A percentile compares a stretch with the other conserved stretches of the same genome.
phyloP scores from a whole-genome alignment of 2,113 vertebrate genomes.

The Microcebus griseorufus region DNA sequence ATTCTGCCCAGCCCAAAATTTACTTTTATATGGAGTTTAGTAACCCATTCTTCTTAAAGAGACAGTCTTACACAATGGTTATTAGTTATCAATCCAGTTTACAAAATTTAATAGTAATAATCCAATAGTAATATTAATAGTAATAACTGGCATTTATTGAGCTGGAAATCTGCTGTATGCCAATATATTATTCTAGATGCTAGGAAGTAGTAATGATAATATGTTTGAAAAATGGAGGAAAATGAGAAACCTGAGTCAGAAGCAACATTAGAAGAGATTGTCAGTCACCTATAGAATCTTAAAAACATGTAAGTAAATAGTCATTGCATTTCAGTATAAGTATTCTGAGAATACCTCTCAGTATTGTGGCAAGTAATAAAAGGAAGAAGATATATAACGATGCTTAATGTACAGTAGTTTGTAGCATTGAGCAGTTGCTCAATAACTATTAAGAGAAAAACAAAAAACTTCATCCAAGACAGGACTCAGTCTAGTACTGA shows the following conservation, averaged over 20 bases:
- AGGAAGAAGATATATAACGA: neutral
- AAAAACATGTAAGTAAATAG: neutral
- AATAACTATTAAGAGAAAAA: neutral
- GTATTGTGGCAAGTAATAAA: neutral
- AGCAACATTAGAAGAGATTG: neutral
- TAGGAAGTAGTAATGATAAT: neutral
- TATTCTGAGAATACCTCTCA: neutral
- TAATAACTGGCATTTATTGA: neutral
- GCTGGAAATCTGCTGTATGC: neutral
- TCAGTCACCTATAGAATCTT: neutral
- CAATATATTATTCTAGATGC: neutral
- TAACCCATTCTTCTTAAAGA: neutral
- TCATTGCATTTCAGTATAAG: neutral
- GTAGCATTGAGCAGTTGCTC: neutral
- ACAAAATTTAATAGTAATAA: neutral
- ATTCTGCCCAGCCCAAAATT: neutral
- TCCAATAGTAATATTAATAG: neutral
- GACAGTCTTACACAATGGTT: neutral
- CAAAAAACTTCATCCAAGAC: neutral
- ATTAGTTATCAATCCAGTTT: neutral
- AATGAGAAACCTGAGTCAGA: neutral
- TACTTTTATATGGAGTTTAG: neutral
- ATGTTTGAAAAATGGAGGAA: neutral
- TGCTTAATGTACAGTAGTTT: neutral
- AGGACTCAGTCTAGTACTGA: neutral